Conservation (phyloP, 1,140 invertebrate genomes). For the Acarapis woodi region DNA sequence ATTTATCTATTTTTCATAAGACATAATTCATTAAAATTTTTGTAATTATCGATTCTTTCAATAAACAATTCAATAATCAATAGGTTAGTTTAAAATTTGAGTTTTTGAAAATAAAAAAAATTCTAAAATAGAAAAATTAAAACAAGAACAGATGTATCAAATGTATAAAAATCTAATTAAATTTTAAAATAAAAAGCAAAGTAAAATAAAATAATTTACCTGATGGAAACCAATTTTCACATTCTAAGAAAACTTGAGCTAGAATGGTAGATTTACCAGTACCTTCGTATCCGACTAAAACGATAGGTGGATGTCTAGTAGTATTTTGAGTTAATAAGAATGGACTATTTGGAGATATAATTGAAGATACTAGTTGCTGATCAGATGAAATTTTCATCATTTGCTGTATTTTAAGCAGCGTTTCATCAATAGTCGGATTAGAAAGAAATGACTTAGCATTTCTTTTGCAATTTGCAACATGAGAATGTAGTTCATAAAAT, state of each 20-base stretch:
- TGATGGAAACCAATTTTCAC: slow-evolving; percentile 27
- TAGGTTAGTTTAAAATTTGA: too few species aligned
- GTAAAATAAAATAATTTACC: too few species aligned
- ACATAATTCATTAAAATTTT: too few species aligned
- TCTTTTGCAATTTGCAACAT: slow-evolving; percentile 21
- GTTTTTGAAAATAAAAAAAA: too few species aligned
- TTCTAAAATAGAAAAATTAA: too few species aligned
- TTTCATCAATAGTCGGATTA: slow-evolving; percentile 11
- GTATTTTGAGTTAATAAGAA: not conserved
- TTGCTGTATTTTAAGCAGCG: slow-evolving; percentile 11
- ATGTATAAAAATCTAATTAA: too few species aligned
- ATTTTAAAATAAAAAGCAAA: too few species aligned
- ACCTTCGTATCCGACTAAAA: slow-evolving; percentile 36
- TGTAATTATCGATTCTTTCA: too few species aligned
- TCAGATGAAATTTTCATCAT: slow-evolving; percentile 14
- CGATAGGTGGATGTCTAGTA: slow-evolving; percentile 31
- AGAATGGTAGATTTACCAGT: slow-evolving; percentile 43
- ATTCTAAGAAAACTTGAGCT: slow-evolving; percentile 30
- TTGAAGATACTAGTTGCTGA: slow-evolving; percentile 15
- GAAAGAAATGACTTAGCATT: slow-evolving; percentile 19
- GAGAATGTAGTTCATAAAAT: slow-evolving; percentile 44
- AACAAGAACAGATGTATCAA: too few species aligned
- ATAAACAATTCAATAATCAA: too few species aligned
- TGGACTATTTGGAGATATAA: slow-evolving; percentile 19
- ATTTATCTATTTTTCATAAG: too few species aligned